Evolutionary conservation across 2,113 vertebrate species (phyloP), one percentile per base, ranked within the genome.

Genomic region (Callaeas wilsoni): DNA sequence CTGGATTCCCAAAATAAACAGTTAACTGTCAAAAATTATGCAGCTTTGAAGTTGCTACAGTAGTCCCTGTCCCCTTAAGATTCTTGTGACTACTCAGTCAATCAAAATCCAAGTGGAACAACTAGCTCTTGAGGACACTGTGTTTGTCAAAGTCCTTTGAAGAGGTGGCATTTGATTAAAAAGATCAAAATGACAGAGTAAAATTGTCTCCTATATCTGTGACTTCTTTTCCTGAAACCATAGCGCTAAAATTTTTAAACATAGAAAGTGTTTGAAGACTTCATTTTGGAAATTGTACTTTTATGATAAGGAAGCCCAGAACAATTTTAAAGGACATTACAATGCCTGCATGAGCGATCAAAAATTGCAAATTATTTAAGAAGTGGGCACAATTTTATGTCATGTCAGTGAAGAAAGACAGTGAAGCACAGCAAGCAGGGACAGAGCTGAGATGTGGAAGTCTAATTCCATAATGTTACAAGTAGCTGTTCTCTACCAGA

Each of bases 361-460:
- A 82, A 90, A 92, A 80, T 74, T 89, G 44, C 21, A 73, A 47
- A 76, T 56, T 1, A 69, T 75, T 80, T 84, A 78, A 21, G 65
- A 92, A 78, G 33, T 25, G n/a, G 26, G 55, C 25, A 44, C 5
- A 17, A 33, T 68, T 47, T 89, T 90, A 44, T 67, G 32, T 30
- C 59, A 27, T 26, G 12, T 33, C 35, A 52, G 13, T 65, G 44
- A 80, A 62, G 71, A 41, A 57, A 73, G 49, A 29, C 42, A 53
- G 37, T 26, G 39, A 69, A 78, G 30, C 0, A 1, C n/a, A 84
- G n/a, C 0, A 0, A 83, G 33, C n/a, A 57, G 39, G 42, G 42
- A 39, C 10, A 27, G 23, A 2, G 2, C 41, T 73, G 47, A 64
- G 12, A 33, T 68, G 35, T 57, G 7, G 25, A 49, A 50, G 17